Evolutionary conservation across 2,888 invertebrate genomes (phyloP), one percentile per base, ranked within the genome.

Genomic region (Acanthosepion lycidas): DNA sequence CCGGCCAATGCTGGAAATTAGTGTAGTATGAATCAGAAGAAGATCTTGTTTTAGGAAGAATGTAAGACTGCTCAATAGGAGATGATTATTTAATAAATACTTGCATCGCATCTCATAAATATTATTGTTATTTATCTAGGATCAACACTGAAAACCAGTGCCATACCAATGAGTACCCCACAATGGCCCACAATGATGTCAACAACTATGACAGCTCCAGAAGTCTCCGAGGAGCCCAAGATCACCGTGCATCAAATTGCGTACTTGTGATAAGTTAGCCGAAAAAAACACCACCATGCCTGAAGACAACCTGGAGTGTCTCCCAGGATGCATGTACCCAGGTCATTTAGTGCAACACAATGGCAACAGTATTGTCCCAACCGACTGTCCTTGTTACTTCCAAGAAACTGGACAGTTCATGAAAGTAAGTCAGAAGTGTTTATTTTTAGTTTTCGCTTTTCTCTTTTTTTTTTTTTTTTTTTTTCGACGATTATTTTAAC

Each of bases 311-410:
- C 12, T 6, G 2, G 93, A 93, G 1, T 93, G 93, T 93, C 18
- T 53, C 18, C 5, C 20, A 12, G 93, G 93, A 49, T 93, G 93
- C 26, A 48, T 49, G 93, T 93, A 53, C 33, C 93, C 49, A 9
- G 26, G n/a, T 93, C 49, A 93, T 53, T 49, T 49, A 18, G 93
- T 93, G 5, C 93, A 93, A 20, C 51, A 93, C 6, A 93, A 93
- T 53, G 93, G 93, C 6, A 53, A 93, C 5, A 53, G 93, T 20
- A 93, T 93, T 49, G 53, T 53, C 28, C 93, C 93, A 23, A 93
- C 93, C 6, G 93, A 93, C 28, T 93, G 93, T 93, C 93, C 93
- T 53, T 93, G 93, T 51, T 93, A 93, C 53, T 28, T 53, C 28
- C 78, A 78, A 78, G 78, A 78, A 78, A 93, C 49, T 9, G 49